Conservation (phyloP, 2,797 vertebrate species). For the Sebastiscus albofasciatus region DNA sequence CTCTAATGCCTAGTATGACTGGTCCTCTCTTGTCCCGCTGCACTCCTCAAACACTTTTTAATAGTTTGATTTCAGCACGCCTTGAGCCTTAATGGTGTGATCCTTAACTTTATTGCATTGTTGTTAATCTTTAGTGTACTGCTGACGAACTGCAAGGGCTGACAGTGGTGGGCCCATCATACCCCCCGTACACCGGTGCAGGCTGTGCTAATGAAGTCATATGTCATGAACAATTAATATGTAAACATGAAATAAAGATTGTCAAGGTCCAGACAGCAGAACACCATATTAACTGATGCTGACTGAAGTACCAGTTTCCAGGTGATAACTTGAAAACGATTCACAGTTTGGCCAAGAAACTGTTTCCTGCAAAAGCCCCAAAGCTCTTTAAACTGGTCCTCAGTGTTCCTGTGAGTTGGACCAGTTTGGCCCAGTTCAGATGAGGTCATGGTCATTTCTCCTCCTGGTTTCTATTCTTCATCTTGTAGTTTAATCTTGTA, state of each 20-base stretch:
- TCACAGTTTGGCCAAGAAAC: constrained; percentile 18
- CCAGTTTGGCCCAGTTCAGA: constrained; percentile 29
- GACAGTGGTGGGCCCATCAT: background rate
- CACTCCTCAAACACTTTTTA: background rate
- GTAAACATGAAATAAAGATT: background rate
- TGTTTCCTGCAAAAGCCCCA: constrained; percentile 11
- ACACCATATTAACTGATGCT: constrained; percentile 12
- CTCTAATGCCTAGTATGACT: background rate
- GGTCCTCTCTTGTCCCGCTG: background rate
- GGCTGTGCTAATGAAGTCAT: background rate
- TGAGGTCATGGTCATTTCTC: constrained; percentile 66
- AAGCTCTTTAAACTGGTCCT: constrained; percentile 51
- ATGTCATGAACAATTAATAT: background rate
- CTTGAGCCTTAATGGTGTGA: background rate
- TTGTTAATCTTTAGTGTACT: background rate
- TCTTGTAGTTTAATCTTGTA: background rate
- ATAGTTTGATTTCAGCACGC: background rate
- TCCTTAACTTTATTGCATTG: background rate
- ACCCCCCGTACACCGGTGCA: background rate
- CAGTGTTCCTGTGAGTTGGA: constrained; percentile 69
- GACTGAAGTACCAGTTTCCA: constrained; percentile 29
- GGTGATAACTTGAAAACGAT: constrained; percentile 44
- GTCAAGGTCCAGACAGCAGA: constrained; percentile 20
- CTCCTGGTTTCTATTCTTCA: background rate
- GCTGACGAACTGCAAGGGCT: background rate